Evolutionary conservation across 2,888 invertebrate genomes (phyloP).

Genomic region (Drosophila incognita): DNA sequence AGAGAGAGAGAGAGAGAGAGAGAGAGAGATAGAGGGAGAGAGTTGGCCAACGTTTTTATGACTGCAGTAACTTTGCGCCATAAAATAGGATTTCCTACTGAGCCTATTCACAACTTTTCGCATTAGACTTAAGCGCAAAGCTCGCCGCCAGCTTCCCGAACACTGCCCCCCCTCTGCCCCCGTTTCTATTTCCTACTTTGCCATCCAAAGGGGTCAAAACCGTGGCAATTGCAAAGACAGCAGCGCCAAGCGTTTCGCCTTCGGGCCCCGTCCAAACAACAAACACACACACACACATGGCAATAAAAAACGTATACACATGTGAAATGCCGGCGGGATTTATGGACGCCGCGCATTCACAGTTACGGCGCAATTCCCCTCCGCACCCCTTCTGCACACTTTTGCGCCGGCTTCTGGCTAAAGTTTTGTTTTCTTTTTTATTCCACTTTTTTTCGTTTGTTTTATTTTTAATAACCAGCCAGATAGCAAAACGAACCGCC

Average conservation of each 20-base stretch:
- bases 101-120: constrained; percentile 81
- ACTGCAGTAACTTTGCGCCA: constrained; percentile 79
- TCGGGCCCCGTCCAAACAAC: constrained; percentile 25
- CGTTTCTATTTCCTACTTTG: constrained; percentile 17
- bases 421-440: constrained; percentile 43
- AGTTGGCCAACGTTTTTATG: constrained; percentile 72
- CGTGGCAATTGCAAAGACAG: constrained; percentile 65
- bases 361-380: constrained; percentile 31
- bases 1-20: neutral
- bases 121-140: constrained; percentile 81
- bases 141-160: constrained; percentile 62
- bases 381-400: constrained; percentile 11
- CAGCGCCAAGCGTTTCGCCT: constrained; percentile 48
- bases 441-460: constrained; percentile 20
- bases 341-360: constrained; percentile 67
- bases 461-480: constrained; percentile 76
- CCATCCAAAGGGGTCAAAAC: constrained; percentile 47
- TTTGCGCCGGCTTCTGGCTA: constrained; percentile 30
- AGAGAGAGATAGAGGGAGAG: constrained; percentile 4
- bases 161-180: neutral
- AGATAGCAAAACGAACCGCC: constrained; percentile 52
- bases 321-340: constrained; percentile 74
- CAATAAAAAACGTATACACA: constrained; percentile 78
- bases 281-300: constrained; percentile 41
- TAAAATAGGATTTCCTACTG: constrained; percentile 81